Evolutionary conservation across 2,797 vertebrate species (phyloP).

Genomic region (Typhlichthys subterraneus): DNA sequence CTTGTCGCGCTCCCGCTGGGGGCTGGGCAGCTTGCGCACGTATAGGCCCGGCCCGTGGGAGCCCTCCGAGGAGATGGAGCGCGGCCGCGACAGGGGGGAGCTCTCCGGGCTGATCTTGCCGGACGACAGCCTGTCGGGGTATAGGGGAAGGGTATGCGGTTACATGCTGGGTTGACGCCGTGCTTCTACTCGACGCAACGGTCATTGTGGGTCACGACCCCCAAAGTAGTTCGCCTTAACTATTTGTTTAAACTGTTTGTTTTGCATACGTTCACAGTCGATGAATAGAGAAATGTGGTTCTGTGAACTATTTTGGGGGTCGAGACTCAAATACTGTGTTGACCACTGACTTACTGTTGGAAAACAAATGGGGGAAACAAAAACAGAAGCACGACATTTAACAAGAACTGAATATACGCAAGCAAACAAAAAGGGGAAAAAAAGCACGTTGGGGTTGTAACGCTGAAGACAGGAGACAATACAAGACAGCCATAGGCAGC

Average conservation of each 20-base stretch:
- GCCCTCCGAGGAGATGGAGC: conserved; percentile 81
- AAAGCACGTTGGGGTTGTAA: neutral
- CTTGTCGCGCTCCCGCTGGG: conserved; percentile 86
- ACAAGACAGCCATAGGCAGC: conserved; percentile 48
- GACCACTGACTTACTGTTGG: neutral
- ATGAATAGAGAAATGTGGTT: too few species aligned
- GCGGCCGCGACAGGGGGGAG: conserved; percentile 80
- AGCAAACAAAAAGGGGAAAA: conserved; percentile 20
- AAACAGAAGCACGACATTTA: neutral
- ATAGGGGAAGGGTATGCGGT: conserved; percentile 41
- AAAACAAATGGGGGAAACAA: neutral
- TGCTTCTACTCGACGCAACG: neutral
- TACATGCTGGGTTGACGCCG: conserved; percentile 24
- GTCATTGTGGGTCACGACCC: too few species aligned
- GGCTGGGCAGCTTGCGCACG: conserved; percentile 92
- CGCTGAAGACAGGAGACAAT: conserved; percentile 54
- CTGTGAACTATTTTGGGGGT: too few species aligned
- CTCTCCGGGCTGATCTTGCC: conserved; percentile 99
- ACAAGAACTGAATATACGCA: conserved; percentile 18
- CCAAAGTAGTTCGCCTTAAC: too few species aligned
- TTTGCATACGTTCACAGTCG: too few species aligned
- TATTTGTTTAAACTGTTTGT: too few species aligned
- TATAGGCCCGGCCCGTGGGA: conserved; percentile 89
- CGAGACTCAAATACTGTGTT: too few species aligned
- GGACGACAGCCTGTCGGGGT: conserved; percentile 87